Percentiles rank a stretch among this genome's conserved stretches.
These are phyloP conservation scores for Notoglanidium macrostoma DNA, from an alignment of 2,797 vertebrate species.

Conservation along the genomic window DNA sequence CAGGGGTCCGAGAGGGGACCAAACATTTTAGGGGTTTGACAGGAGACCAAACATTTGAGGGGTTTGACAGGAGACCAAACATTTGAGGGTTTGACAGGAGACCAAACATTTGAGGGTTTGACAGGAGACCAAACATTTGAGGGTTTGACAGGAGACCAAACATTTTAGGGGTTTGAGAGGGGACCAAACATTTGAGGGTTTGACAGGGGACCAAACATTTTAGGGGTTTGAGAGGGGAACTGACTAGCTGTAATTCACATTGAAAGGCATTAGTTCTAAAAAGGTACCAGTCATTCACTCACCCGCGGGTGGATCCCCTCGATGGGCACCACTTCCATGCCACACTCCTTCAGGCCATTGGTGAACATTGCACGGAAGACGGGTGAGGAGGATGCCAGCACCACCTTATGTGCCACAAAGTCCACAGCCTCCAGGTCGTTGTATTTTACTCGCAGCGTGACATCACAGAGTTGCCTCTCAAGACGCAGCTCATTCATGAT, in stretches of 20 bases:
- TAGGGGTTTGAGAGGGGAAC: not conserved
- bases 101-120: not conserved
- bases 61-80: not conserved
- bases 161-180: not conserved
- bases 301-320: slow-evolving; percentile 90
- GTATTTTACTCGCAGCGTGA: slow-evolving; percentile 88
- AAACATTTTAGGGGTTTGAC: not conserved
- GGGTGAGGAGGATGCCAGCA: slow-evolving; percentile 89
- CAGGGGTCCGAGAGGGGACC: not conserved
- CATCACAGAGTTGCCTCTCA: slow-evolving; percentile 88
- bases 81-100: not conserved
- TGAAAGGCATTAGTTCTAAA: not conserved
- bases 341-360: slow-evolving; percentile 87
- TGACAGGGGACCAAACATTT: not conserved
- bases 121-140: not conserved
- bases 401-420: slow-evolving; percentile 91
- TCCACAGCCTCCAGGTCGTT: slow-evolving; percentile 81
- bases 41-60: not conserved
- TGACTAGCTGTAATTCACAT: not conserved
- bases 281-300: slow-evolving; percentile 37
- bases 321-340: slow-evolving; percentile 90
- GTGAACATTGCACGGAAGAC: slow-evolving; percentile 97
- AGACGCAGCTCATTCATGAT: slow-evolving; percentile 93
- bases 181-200: not conserved
- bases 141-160: not conserved